phyloP scores from a whole-genome alignment of 2,113 vertebrate species.

The Sinocyclocheilus anshuiensis region DNA sequence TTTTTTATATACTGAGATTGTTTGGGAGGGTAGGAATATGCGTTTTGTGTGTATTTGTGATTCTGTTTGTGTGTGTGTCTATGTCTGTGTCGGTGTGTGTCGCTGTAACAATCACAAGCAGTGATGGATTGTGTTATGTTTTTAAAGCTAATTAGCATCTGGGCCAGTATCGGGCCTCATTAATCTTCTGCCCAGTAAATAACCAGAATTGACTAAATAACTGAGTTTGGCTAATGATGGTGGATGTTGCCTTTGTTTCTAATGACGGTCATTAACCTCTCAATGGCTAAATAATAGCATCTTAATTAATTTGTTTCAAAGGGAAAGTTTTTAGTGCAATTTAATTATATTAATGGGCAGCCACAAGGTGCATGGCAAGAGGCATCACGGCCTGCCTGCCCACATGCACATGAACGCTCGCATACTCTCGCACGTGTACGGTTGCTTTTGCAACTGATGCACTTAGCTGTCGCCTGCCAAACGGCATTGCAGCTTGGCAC shows the following conservation, averaged over 20 bases:
- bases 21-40: background rate
- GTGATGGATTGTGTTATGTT: slow-evolving; percentile 99
- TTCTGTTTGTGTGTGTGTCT: slow-evolving; percentile 1
- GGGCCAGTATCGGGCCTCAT: slow-evolving; percentile 87
- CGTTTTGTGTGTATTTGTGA: background rate
- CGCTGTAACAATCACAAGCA: slow-evolving; percentile 82
- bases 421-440: background rate
- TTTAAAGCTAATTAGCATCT: slow-evolving; percentile 98
- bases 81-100: slow-evolving; percentile 51
- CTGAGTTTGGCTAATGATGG: slow-evolving; percentile 95
- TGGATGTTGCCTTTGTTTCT: slow-evolving; percentile 90
- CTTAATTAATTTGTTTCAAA: slow-evolving; percentile 82
- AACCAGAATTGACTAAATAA: slow-evolving; percentile 99
- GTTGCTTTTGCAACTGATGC: background rate
- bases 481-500: slow-evolving; percentile 1
- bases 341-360: slow-evolving; percentile 76
- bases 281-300: slow-evolving; percentile 86
- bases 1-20: background rate
- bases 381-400: slow-evolving; percentile 44
- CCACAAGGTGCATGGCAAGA: slow-evolving; percentile 64
- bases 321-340: slow-evolving; percentile 78
- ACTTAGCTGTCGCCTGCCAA: slow-evolving; percentile 25
- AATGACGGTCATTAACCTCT: slow-evolving; percentile 89
- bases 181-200: slow-evolving; percentile 94
- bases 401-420: slow-evolving; percentile 37